Percentiles rank a stretch among this genome's conserved stretches.
phyloP scores from a whole-genome alignment of 2,888 invertebrate species.

The Perizoma flavofasciatum region DNA sequence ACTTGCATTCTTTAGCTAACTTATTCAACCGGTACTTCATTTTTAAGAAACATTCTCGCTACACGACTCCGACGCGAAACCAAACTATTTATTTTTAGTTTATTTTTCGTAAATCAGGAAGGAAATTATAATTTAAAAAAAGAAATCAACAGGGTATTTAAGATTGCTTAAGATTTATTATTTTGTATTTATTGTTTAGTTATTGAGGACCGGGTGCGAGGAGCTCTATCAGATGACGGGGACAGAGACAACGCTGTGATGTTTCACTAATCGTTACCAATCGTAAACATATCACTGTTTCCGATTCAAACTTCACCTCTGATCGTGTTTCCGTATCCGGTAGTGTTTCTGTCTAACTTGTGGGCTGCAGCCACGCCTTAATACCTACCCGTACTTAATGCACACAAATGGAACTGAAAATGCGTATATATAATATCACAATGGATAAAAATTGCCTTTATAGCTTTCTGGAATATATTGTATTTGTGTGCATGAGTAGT shows the following conservation, averaged over 20 bases:
- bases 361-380: background rate
- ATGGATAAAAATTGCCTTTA: too few species aligned
- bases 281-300: too few species aligned
- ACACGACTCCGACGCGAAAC: constrained; percentile 29
- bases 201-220: constrained; percentile 20
- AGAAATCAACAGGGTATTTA: constrained; percentile 84
- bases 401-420: background rate
- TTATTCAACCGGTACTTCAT: too few species aligned
- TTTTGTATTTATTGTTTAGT: constrained; percentile 77
- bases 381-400: too few species aligned
- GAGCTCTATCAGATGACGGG: too few species aligned
- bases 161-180: constrained; percentile 81
- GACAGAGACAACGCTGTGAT: too few species aligned
- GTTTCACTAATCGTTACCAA: too few species aligned
- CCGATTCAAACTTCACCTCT: too few species aligned
- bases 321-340: constrained; percentile 32
- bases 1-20: too few species aligned
- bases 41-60: constrained; percentile 4
- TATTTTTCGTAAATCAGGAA: constrained; percentile 56
- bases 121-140: constrained; percentile 63
- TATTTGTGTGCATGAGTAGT: constrained; percentile 12
- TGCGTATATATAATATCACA: too few species aligned
- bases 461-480: background rate
- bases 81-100: constrained; percentile 32
- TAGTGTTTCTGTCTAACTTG: constrained; percentile 45